A percentile compares a stretch with the other conserved stretches of the same genome.
These are phyloP conservation scores for Operophtera brumata DNA, from an alignment of 2,888 invertebrate species.

Conservation along the genomic window DNA sequence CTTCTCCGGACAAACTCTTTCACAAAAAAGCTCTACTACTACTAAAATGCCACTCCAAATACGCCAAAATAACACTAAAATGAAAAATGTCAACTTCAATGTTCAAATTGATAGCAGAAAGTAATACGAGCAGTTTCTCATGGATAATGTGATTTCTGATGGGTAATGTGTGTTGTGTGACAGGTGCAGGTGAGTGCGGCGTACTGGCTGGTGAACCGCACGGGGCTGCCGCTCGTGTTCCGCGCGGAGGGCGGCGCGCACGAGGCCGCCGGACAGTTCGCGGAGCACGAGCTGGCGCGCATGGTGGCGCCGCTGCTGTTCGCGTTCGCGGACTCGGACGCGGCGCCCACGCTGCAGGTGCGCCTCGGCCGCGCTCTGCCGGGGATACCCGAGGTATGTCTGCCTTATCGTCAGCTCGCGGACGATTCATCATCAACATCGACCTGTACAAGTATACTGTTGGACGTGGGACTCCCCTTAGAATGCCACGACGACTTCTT, in stretches of 20 bases:
- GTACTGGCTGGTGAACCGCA: slow-evolving; percentile 97
- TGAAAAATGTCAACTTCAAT: too few relatives aligned
- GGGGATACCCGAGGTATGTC: slow-evolving; percentile 60
- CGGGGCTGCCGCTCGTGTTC: slow-evolving; percentile 97
- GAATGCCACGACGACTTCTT: too few relatives aligned
- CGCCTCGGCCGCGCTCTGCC: slow-evolving; percentile 86
- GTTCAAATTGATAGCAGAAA: too few relatives aligned
- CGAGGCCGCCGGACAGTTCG: slow-evolving; percentile 94
- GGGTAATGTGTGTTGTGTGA: neutral
- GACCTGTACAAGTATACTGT: too few relatives aligned
- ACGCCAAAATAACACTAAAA: too few relatives aligned
- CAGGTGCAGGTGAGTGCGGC: slow-evolving; percentile 90
- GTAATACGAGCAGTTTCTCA: too few relatives aligned
- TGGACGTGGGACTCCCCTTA: too few relatives aligned
- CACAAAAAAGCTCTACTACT: too few relatives aligned
- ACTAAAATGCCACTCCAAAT: too few relatives aligned
- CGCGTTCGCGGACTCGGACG: slow-evolving; percentile 94
- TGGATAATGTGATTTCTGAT: too few relatives aligned
- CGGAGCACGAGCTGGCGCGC: slow-evolving; percentile 96
- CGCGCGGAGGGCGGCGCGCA: slow-evolving; percentile 90
- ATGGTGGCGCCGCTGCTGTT: slow-evolving; percentile 96
- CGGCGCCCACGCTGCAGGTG: slow-evolving; percentile 86
- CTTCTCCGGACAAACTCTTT: too few relatives aligned
- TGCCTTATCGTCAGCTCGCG: neutral
- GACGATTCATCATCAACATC: too few relatives aligned